Evolutionary conservation across 2,113 vertebrate genomes (phyloP).

Genomic region (pig (Sus scrofa)): T2T-Sscrofa CM000820.6:74560501-74561000

Average conservation of each 20-base stretch:
- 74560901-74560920: not conserved
- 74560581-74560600: not conserved
- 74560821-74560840: not conserved
- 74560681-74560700: not conserved
- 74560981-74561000: too few relatives aligned
- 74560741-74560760: not conserved
- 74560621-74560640: not conserved
- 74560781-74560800: constrained; percentile 4
- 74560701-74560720: not conserved
- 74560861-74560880: not conserved
- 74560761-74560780: not conserved
- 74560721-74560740: not conserved
- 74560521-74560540: not conserved
- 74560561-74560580: not conserved
- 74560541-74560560: not conserved
- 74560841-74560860: not conserved
- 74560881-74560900: not conserved
- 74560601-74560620: not conserved
- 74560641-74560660: not conserved
- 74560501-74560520: not conserved
- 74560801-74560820: not conserved
- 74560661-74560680: constrained; percentile 9
- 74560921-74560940: not conserved
- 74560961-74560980: not conserved
- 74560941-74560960: not conserved